Evolutionary conservation across 2,797 vertebrate species (phyloP).

Genomic region (Eptatretus atami): DNA sequence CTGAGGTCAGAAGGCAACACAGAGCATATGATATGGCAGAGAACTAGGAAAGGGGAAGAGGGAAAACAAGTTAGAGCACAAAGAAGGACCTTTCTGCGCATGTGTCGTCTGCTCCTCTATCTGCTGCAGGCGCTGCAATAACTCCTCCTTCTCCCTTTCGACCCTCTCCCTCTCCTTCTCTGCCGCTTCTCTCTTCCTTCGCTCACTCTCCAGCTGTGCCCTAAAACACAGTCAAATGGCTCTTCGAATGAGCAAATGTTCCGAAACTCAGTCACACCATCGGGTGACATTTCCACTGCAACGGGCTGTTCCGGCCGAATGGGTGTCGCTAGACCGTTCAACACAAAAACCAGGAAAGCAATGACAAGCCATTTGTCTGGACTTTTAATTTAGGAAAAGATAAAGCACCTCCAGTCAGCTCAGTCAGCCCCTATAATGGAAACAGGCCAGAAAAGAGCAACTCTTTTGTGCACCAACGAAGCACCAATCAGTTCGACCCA

Average conservation of each 20-base stretch:
- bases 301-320: too few relatives aligned
- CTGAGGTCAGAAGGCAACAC: too few relatives aligned
- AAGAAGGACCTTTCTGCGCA: slow-evolving; percentile 41
- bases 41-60: too few relatives aligned
- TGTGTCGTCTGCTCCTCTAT: slow-evolving; percentile 77
- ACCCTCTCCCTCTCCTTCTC: slow-evolving; percentile 90
- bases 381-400: too few relatives aligned
- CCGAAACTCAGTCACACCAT: too few relatives aligned
- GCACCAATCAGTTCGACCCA: slow-evolving; percentile 11
- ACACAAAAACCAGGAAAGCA: too few relatives aligned
- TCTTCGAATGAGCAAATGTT: slow-evolving; percentile 8
- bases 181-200: slow-evolving; percentile 67
- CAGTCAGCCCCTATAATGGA: background rate
- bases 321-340: too few relatives aligned
- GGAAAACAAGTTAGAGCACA: too few relatives aligned
- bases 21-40: too few relatives aligned
- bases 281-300: too few relatives aligned
- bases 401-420: background rate
- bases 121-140: slow-evolving; percentile 51
- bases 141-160: slow-evolving; percentile 74
- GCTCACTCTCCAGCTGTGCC: slow-evolving; percentile 80
- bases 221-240: slow-evolving; percentile 14
- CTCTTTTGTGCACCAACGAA: background rate
- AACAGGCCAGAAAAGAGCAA: background rate
- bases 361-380: too few relatives aligned